These are phyloP conservation scores for Chloroceryle aenea DNA, from an alignment of 2,113 vertebrate species.

Conservation along the genomic window DNA sequence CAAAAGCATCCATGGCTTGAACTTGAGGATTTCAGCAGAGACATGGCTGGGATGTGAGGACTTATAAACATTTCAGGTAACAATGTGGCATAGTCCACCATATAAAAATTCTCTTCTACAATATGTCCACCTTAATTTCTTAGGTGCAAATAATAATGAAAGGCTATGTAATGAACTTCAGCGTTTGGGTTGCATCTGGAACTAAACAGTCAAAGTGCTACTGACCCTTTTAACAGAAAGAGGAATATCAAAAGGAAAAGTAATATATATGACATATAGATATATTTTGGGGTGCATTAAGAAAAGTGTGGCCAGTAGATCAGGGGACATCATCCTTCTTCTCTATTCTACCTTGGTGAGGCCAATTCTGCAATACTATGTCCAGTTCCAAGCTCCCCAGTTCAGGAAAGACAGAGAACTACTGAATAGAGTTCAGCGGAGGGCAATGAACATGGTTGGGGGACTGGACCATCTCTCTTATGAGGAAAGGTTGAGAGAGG, in stretches of 20 bases:
- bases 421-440: too few species aligned
- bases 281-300: too few species aligned
- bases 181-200: neutral
- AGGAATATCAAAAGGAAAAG: neutral
- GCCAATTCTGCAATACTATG: too few species aligned
- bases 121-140: neutral
- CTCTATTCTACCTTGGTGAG: too few species aligned
- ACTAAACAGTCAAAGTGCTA: neutral
- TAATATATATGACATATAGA: neutral
- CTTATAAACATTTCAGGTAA: neutral
- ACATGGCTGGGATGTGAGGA: neutral
- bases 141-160: neutral
- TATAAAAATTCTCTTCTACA: neutral
- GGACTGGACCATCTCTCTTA: too few species aligned
- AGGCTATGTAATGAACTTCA: neutral
- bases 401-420: too few species aligned
- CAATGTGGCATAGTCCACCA: accelerated
- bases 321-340: too few species aligned
- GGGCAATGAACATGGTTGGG: too few species aligned
- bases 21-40: neutral
- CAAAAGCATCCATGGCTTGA: neutral
- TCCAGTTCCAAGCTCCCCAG: too few species aligned
- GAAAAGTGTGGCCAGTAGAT: too few species aligned
- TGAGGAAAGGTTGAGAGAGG: too few species aligned
- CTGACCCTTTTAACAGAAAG: neutral